These are phyloP conservation scores for Cyphomyrus plagiostoma DNA, from an alignment of 2,113 vertebrate species.

Conservation along the genomic window DNA sequence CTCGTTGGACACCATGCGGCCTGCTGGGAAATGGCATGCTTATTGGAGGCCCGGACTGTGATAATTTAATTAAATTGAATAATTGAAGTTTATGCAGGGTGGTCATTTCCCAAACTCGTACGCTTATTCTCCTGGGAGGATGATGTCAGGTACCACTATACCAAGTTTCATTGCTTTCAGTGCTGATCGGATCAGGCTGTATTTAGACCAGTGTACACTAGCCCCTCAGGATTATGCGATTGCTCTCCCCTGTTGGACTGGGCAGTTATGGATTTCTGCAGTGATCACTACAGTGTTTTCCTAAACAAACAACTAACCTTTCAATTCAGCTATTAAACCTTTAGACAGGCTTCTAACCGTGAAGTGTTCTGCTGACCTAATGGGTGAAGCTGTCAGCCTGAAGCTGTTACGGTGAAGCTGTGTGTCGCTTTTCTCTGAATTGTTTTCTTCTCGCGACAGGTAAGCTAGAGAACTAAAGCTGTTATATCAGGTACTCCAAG, in stretches of 20 bases:
- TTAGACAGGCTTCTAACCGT: background rate
- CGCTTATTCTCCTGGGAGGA: background rate
- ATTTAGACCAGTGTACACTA: background rate
- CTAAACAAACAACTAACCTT: background rate
- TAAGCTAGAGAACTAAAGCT: background rate
- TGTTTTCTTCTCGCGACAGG: background rate
- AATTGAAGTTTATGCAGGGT: no score
- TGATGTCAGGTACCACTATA: background rate
- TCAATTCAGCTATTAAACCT: background rate
- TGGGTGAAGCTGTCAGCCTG: background rate
- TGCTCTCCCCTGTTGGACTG: background rate
- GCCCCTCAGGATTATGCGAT: background rate
- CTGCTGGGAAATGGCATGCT: background rate
- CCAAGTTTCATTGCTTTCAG: background rate
- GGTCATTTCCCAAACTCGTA: background rate
- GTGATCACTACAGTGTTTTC: background rate
- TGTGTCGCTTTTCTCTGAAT: background rate
- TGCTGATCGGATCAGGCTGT: background rate
- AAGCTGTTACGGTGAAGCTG: background rate
- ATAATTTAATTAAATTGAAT: no score
- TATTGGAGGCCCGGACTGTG: background rate
- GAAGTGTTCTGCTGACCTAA: background rate
- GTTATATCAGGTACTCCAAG: background rate
- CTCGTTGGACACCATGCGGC: conserved; percentile 26
- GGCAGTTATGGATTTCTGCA: background rate